phyloP scores from a whole-genome alignment of 2,888 invertebrate species.

The Stenichneumon culpator region DNA sequence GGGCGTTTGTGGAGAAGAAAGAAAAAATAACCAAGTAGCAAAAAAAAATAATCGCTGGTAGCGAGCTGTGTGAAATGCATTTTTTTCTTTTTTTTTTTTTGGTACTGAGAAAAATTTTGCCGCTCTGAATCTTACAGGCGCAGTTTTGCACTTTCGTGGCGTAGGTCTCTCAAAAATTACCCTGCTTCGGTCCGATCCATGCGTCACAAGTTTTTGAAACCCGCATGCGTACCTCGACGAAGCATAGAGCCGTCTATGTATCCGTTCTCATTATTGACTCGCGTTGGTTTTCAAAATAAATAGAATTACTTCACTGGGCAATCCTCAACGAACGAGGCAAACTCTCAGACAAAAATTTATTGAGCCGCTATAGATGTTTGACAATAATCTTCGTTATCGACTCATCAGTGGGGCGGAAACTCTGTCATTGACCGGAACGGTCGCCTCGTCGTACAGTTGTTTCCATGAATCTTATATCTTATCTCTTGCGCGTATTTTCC shows the following conservation, averaged over 20 bases:
- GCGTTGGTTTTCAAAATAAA: neutral
- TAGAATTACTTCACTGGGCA: neutral
- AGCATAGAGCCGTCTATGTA: neutral
- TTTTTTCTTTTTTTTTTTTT: neutral
- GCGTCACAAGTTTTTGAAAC: neutral
- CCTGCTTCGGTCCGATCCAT: neutral
- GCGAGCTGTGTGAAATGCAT: neutral
- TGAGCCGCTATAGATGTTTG: neutral
- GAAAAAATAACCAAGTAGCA: neutral
- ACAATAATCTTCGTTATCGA: neutral
- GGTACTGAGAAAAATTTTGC: neutral
- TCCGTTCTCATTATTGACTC: neutral
- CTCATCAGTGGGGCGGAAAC: neutral
- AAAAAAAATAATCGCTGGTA: neutral
- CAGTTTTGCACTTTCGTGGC: neutral
- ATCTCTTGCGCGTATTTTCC: neutral
- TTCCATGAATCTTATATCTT: constrained; percentile 5
- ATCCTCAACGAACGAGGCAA: neutral
- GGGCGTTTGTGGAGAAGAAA: neutral
- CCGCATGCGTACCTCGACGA: neutral
- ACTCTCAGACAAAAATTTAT: neutral
- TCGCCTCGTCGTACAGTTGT: neutral
- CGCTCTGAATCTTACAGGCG: too few species aligned
- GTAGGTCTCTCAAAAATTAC: neutral
- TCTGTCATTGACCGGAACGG: neutral